Evolutionary conservation across 2,113 vertebrate genomes (phyloP).

Genomic region (Oriolus oriolus): DNA sequence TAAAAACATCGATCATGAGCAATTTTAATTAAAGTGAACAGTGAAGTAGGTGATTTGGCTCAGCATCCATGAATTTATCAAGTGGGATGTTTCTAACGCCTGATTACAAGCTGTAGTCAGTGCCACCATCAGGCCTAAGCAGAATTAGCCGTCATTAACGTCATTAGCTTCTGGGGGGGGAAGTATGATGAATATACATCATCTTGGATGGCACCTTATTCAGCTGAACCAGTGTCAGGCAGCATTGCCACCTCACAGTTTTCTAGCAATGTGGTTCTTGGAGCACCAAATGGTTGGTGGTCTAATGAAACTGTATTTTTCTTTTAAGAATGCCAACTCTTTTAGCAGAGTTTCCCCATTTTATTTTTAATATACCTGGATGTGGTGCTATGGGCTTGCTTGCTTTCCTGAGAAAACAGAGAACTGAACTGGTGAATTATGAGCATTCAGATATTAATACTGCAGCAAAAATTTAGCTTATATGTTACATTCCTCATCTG

Average conservation of each 20-base stretch:
- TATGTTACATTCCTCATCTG: not conserved
- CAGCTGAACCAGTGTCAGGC: not conserved
- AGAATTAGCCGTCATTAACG: not conserved
- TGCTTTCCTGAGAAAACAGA: not conserved
- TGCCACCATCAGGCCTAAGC: not conserved
- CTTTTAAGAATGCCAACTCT: not conserved
- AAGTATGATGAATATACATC: not conserved
- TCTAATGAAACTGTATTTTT: not conserved
- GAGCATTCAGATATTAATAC: not conserved
- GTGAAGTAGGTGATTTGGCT: not conserved
- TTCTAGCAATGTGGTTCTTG: not conserved
- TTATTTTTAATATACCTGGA: not conserved
- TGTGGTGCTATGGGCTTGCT: not conserved
- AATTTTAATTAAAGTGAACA: slow-evolving; percentile 39
- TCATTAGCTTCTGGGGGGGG: not conserved
- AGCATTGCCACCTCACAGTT: not conserved
- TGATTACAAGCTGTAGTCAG: slow-evolving; percentile 1
- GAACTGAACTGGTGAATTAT: not conserved
- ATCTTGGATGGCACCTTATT: not conserved
- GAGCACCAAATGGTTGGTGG: not conserved
- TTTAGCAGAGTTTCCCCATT: not conserved
- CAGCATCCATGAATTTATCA: not conserved
- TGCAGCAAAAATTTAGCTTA: not conserved
- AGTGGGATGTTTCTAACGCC: not conserved
- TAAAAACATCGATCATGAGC: not conserved